Base-by-base conservation (phyloP, 2,113 vertebrate genomes). In the Brachionichthys hirsutus region DNA sequence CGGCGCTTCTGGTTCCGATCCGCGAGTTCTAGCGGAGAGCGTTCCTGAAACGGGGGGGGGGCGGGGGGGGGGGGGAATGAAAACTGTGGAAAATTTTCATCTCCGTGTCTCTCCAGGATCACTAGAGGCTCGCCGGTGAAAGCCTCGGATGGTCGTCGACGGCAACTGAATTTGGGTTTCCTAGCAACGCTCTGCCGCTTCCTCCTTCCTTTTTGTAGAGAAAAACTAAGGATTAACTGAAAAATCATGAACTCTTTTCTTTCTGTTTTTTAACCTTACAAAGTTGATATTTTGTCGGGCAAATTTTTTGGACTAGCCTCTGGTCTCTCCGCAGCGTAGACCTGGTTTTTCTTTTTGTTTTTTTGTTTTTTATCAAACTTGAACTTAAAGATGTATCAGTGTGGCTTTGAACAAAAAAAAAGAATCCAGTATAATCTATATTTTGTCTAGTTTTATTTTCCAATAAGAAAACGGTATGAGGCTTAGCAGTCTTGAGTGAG, bases 401-500 rank as follows among this genome's bases (percentile, higher is more conserved):
- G 85, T 87, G 85, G 78, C 87, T 94, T 94, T 93, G 92, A 94
- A 90, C 89, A 85, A 86, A 81, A 78, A 50, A 19, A 49, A 75
- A 77, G n/a, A 83, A 85, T 82, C 72, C 75, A 88, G 78, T 87
- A 86, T 88, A 87, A 88, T 87, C 85, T 89, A 84, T 88, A 83
- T 89, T 87, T 88, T 89, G 82, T 92, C 91, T 87, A 85, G 84
- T 92, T 93, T 92, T 94, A 78, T 85, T 92, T 95, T 90, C 84
- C 85, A 89, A 89, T 90, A 77, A 83, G 72, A 81, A 90, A 92
- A 75, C 75, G 68, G 69, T 86, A 61, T 74, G 77, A 82, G 90
- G 93, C 93, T 93, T 94, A 93, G 94, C 94, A 94, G 94, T 94
- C 94, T 94, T 94, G 94, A 94, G 90, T 92, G 63, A 85, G 76